Evolutionary conservation across 2,888 invertebrate genomes (phyloP), one percentile per base, ranked within the genome.

Genomic region (Diplolepis rosae): DNA sequence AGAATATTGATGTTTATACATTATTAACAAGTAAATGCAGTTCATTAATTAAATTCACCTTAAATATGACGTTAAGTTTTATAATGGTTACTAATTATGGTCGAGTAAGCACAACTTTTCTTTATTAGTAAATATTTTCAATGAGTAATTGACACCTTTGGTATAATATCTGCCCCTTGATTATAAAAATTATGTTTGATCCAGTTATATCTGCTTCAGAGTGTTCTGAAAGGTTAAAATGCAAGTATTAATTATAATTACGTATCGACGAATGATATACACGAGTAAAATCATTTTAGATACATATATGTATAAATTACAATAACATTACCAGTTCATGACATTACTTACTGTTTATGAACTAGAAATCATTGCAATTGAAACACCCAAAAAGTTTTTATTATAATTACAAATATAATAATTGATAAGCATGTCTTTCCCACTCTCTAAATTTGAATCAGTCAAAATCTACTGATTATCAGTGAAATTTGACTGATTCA

Each of bases 161-260:
- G 51, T 24, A 52, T 27, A 27, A 28, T 28, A 27, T 28, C 28
- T 28, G 28, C n/a, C 13, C n/a, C 15, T 18, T 45, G 2, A 0
- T 1, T n/a, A 9, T 18, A 18, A 45, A 45, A 9, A 18, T 22
- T 1, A 32, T 22, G 22, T 35, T 22, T 24, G 3, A 35, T 61
- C 61, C 35, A 39, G 61, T 61, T 61, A 22, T 61, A 61, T 39
- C 61, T 39, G 24, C 35, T 61, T 61, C 13, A 22, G 18, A 22
- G 35, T n/a, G 7, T 4, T 3, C 24, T 1, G 39, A 27, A 61
- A 32, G 35, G 9, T 35, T 39, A 61, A 61, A 39, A 61, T 61
- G 24, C 32, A 54, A 15, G 32, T 54, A 39, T 61, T 61, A 61
- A 24, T 13, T 39, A 9, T 35, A 32, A 56, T 56, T 15, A 35